A percentile compares a stretch with the other conserved stretches of the same genome.
Conservation (phyloP, 2,888 invertebrate species). For the Rhogogaster chlorosoma region DNA sequence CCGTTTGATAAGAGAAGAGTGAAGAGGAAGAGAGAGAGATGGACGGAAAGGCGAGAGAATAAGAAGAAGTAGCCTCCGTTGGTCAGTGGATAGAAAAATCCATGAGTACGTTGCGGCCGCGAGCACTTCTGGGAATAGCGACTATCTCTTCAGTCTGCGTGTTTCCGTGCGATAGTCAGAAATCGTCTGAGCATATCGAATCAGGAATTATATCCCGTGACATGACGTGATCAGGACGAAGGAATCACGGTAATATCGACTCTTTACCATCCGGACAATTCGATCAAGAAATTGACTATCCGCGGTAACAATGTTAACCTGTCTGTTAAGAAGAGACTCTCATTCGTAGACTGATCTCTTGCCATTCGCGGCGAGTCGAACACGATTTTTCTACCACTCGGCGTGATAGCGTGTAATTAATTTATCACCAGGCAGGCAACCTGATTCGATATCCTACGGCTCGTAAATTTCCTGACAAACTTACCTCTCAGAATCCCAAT, state of each 20-base stretch:
- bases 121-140: background rate
- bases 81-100: slow-evolving; percentile 24
- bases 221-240: background rate
- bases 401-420: slow-evolving; percentile 26
- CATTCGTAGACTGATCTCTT: background rate
- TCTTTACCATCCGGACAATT: background rate
- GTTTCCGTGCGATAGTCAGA: slow-evolving; percentile 14
- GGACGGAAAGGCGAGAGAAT: slow-evolving; percentile 25
- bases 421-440: background rate
- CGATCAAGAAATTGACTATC: background rate
- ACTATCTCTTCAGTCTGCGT: background rate
- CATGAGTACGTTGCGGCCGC: background rate
- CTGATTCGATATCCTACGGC: background rate
- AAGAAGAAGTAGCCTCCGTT: background rate
- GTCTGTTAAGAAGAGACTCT: background rate
- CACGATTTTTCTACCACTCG: background rate
- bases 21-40: slow-evolving; percentile 40
- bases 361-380: background rate
- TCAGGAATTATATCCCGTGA: background rate
- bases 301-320: background rate
- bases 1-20: background rate
- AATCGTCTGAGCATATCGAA: slow-evolving; percentile 10
- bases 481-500: background rate
- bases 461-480: background rate
- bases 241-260: background rate